Percentiles rank a stretch among this genome's conserved stretches.
Evolutionary conservation across 2,888 invertebrate species (phyloP).

Genomic region (Lasioglossum leucozonium): DNA sequence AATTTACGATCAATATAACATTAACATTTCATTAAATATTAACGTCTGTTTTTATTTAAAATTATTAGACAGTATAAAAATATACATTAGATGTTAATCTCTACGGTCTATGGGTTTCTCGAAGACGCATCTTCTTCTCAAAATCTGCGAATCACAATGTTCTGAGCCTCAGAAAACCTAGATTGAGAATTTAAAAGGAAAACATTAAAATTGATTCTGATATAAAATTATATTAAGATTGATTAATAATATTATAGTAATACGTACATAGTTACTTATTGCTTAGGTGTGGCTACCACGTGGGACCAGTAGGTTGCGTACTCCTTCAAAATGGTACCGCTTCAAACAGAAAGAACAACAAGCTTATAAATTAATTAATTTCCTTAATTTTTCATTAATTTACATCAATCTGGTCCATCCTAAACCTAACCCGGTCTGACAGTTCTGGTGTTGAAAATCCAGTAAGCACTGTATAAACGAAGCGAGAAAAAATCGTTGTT

Average conservation of each 20-base stretch:
- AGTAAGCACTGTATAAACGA: too few species aligned
- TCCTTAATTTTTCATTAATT: too few species aligned
- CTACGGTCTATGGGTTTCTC: too few species aligned
- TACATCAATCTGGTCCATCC: too few species aligned
- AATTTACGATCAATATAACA: too few species aligned
- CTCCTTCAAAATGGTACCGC: conserved; percentile 91
- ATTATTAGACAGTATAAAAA: neutral
- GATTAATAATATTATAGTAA: neutral
- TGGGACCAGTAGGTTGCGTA: conserved; percentile 91
- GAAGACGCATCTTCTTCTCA: neutral
- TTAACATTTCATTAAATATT: too few species aligned
- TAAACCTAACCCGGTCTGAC: too few species aligned
- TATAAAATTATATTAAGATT: too few species aligned
- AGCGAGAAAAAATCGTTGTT: too few species aligned
- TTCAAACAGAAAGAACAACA: conserved; percentile 84
- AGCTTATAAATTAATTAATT: neutral
- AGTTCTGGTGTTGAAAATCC: too few species aligned
- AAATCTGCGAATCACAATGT: neutral
- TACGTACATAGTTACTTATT: conserved; percentile 36
- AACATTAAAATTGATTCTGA: too few species aligned
- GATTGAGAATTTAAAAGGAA: too few species aligned
- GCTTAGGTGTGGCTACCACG: conserved; percentile 65
- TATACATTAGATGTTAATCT: neutral
- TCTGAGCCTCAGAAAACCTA: neutral
- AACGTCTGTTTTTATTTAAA: neutral